A percentile compares a stretch with the other conserved stretches of the same genome.
Evolutionary conservation across 2,888 invertebrate genomes (phyloP).

Genomic region (Synergus itoensis): DNA sequence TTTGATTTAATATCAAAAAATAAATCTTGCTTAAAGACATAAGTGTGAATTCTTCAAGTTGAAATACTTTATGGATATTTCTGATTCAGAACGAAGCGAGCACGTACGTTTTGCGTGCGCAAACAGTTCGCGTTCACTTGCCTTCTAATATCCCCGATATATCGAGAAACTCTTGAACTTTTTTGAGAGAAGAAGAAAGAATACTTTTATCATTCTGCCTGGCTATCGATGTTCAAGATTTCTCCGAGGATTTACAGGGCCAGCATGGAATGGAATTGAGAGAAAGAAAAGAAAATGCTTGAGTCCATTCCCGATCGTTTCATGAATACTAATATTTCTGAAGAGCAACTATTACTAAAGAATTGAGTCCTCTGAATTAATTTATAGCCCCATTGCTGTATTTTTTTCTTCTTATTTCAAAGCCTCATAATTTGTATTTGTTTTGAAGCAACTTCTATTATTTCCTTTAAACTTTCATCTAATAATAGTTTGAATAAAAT

Average conservation of each 20-base stretch:
- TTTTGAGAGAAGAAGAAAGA: conserved; percentile 18
- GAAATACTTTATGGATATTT: conserved; percentile 9
- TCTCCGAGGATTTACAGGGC: conserved; percentile 33
- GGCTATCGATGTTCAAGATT: conserved; percentile 35
- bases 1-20: neutral
- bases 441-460: neutral
- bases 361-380: neutral
- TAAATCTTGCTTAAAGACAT: neutral
- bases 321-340: conserved; percentile 1
- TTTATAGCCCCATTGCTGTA: neutral
- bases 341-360: conserved; percentile 6
- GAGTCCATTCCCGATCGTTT: conserved; percentile 14
- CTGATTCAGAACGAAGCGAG: conserved; percentile 7
- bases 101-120: conserved; percentile 29
- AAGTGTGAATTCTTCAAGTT: neutral
- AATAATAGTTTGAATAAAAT: neutral
- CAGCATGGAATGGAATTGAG: neutral
- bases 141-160: conserved; percentile 28
- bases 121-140: conserved; percentile 16
- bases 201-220: conserved; percentile 34
- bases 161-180: conserved; percentile 23
- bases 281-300: neutral
- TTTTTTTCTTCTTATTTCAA: neutral
- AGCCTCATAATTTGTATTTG: neutral
- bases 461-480: neutral